phyloP scores from a whole-genome alignment of 2,888 invertebrate species.

The Zaprionus bogoriensis region DNA sequence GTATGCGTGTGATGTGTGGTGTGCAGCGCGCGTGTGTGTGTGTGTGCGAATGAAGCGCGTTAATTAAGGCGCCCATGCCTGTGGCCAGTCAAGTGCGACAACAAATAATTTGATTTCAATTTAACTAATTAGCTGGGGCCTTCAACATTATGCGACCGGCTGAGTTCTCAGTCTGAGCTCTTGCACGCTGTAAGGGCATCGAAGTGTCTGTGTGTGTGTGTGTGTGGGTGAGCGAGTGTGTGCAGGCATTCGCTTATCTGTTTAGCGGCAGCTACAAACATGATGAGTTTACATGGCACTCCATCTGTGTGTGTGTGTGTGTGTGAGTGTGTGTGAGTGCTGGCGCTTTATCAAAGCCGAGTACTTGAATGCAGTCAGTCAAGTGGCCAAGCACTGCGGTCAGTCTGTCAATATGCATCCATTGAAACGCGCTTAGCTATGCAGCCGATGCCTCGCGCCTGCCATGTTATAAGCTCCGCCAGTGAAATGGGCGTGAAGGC shows the following conservation, averaged over 20 bases:
- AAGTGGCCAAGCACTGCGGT: slow-evolving; percentile 59
- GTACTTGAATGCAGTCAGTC: slow-evolving; percentile 72
- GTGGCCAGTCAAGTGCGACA: slow-evolving; percentile 80
- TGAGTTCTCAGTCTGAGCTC: slow-evolving; percentile 26
- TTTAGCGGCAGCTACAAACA: slow-evolving; percentile 63
- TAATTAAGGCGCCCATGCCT: slow-evolving; percentile 75
- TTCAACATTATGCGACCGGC: slow-evolving; percentile 63
- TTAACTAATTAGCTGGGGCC: slow-evolving; percentile 80
- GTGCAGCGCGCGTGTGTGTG: slow-evolving; percentile 12
- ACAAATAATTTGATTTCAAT: slow-evolving; percentile 82
- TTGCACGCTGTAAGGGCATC: neutral
- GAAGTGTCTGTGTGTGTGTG: slow-evolving; percentile 10
- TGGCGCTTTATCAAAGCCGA: slow-evolving; percentile 62
- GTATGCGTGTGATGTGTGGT: slow-evolving; percentile 5
- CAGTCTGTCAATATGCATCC: slow-evolving; percentile 66
- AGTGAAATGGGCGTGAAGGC: neutral
- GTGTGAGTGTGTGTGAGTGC: slow-evolving; percentile 23
- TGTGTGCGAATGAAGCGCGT: slow-evolving; percentile 54
- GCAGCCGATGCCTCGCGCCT: too few species aligned
- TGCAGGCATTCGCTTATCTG: slow-evolving; percentile 68
- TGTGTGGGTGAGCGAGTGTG: slow-evolving; percentile 19
- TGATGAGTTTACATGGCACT: slow-evolving; percentile 37
- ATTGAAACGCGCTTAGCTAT: slow-evolving; percentile 65
- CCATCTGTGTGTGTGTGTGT: neutral
- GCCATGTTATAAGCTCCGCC: neutral